phyloP scores from a whole-genome alignment of 2,888 invertebrate species.

The Chrysodeixis includens region DNA sequence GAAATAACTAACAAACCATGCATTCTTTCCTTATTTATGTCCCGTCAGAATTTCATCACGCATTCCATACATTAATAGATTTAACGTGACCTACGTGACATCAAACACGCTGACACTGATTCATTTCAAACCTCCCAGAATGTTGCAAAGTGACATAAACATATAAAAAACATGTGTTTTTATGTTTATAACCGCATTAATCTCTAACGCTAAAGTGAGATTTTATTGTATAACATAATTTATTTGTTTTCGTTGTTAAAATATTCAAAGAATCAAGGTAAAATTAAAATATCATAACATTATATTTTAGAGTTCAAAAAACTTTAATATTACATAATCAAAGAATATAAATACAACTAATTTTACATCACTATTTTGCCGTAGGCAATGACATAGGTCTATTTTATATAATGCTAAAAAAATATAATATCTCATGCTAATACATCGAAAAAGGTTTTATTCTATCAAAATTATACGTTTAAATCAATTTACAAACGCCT shows the following conservation, averaged over 20 bases:
- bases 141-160: conserved; percentile 9
- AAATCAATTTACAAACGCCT: conserved; percentile 39
- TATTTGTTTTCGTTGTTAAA: not conserved
- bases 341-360: no score
- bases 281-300: not conserved
- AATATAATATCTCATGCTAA: no score
- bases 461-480: conserved; percentile 19
- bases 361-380: no score
- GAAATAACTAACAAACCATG: not conserved
- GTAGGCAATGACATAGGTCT: no score
- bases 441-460: conserved; percentile 14
- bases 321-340: not conserved
- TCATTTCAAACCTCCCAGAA: not conserved
- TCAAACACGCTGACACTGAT: not conserved
- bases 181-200: conserved; percentile 6
- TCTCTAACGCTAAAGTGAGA: not conserved
- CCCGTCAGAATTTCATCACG: not conserved
- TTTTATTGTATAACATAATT: conserved; percentile 13
- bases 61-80: not conserved
- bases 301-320: not conserved
- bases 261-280: not conserved
- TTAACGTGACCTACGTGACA: conserved; percentile 6
- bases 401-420: no score
- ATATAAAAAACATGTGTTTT: conserved; percentile 13
- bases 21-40: not conserved